Base-by-base conservation (phyloP, 1,140 invertebrate genomes). In the Sycophila sp. region DNA sequence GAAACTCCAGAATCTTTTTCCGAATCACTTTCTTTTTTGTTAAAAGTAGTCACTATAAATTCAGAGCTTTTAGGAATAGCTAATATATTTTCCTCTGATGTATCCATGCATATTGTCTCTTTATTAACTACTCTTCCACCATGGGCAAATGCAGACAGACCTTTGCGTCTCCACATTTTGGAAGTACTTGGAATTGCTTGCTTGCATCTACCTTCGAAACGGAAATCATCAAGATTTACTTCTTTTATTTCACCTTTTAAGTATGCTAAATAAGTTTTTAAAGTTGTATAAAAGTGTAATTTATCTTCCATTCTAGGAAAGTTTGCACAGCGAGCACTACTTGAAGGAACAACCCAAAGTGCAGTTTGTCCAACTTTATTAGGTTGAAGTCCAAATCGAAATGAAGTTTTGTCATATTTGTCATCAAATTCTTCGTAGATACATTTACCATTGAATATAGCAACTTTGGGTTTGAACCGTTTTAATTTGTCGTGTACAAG, bases 361-460 rank as follows among this genome's bases (percentile, higher is more conserved):
- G 80, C 78, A 10, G 81, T 81, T 1, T 84, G 71, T 1, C 71
- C 80, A 19, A 86, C 76, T 19, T 63, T 45, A 45, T 79, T 75
- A 5, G 76, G 60, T 71, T 86, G 85, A 0, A 86, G 64, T 34
- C 85, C 85, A 77, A 86, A 86, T 34, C 77, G 32, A 67, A 85
- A 85, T 1, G 69, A 38, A 2, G 68, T 45, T 59, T 81, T 80
- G 11, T 58, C 45, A 0, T 53, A 73, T 58, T 79, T 78, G 13
- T 80, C 70, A 7, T 74, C 76, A 73, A 80, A 86, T 2, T 83
- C 80, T 49, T 85, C 81, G 32, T 84, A 86, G 13, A 86, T 86
- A 34, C 84, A 85, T 71, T 85, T 86, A 0, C 85, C 85, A 77
- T 86, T 86, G 34, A 86, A 86, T 10, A 86, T 75, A 4, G 81